A percentile compares a stretch with the other conserved stretches of the same genome.
These are phyloP conservation scores for Crypturellus undulatus DNA, from an alignment of 2,113 vertebrate species.

Conservation along the genomic window DNA sequence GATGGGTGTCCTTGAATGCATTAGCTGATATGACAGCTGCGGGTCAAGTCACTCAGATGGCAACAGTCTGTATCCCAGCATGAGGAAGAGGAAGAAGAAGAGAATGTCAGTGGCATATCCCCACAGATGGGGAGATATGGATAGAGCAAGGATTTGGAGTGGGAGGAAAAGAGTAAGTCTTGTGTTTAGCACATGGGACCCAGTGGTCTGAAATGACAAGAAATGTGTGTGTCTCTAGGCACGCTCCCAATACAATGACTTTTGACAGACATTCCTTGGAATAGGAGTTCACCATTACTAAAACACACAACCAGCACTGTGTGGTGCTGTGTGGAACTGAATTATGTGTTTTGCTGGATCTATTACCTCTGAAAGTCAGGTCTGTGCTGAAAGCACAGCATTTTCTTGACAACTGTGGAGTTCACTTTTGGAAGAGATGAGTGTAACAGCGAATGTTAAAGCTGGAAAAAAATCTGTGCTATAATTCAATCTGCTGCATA, in stretches of 20 bases:
- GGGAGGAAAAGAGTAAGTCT: not conserved
- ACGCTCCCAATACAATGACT: not conserved
- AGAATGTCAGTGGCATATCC: not conserved
- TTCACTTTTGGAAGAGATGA: not conserved
- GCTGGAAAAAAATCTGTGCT: not conserved
- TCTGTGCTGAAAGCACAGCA: not conserved
- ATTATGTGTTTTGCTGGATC: not conserved
- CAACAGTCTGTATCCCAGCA: too few species aligned
- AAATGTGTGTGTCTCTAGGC: not conserved
- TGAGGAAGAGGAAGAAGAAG: not conserved
- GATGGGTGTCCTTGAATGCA: fast-evolving
- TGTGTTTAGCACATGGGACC: fast-evolving
- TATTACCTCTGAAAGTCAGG: not conserved
- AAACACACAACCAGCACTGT: not conserved
- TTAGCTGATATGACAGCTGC: fast-evolving
- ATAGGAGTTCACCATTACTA: not conserved
- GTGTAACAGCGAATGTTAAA: not conserved
- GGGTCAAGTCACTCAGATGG: not conserved
- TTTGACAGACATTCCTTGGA: not conserved
- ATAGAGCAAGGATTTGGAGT: not conserved
- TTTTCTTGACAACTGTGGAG: conserved; percentile 27
- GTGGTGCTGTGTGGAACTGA: not conserved
- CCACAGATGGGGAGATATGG: not conserved
- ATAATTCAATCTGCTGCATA: not conserved
- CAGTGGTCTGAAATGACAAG: not conserved